Evolutionary conservation across 2,888 invertebrate genomes (phyloP).

Genomic region (Acrobasis suavella): DNA sequence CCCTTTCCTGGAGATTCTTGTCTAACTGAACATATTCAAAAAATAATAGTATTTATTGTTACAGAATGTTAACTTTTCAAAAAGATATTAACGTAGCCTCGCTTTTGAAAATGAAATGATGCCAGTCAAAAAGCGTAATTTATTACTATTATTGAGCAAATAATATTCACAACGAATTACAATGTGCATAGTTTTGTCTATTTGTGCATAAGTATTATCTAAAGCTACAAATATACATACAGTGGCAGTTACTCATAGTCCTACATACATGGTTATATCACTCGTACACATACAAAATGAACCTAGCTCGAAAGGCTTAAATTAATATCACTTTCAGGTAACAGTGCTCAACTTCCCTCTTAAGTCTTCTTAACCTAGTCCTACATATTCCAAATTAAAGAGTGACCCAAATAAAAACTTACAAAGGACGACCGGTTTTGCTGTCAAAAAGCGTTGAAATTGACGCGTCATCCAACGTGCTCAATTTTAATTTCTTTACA

Average conservation of each 20-base stretch:
- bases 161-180: constrained; percentile 42
- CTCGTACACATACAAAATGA: constrained; percentile 67
- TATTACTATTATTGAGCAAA: constrained; percentile 61
- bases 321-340: constrained; percentile 80
- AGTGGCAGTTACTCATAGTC: constrained; percentile 51
- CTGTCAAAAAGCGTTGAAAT: no score
- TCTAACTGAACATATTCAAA: no score
- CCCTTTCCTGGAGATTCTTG: no score
- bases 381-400: constrained; percentile 8
- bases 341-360: constrained; percentile 35
- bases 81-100: neutral
- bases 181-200: constrained; percentile 43
- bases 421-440: neutral
- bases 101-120: constrained; percentile 6
- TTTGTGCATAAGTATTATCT: constrained; percentile 35
- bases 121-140: constrained; percentile 10
- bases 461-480: no score
- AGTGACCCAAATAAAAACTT: neutral
- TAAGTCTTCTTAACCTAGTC: constrained; percentile 6
- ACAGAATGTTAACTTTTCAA: constrained; percentile 33
- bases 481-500: no score
- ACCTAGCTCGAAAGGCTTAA: constrained; percentile 72
- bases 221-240: constrained; percentile 52
- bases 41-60: no score
- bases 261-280: constrained; percentile 42